These are phyloP conservation scores for Euclidia mi DNA, from an alignment of 2,888 invertebrate species.

Conservation along the genomic window DNA sequence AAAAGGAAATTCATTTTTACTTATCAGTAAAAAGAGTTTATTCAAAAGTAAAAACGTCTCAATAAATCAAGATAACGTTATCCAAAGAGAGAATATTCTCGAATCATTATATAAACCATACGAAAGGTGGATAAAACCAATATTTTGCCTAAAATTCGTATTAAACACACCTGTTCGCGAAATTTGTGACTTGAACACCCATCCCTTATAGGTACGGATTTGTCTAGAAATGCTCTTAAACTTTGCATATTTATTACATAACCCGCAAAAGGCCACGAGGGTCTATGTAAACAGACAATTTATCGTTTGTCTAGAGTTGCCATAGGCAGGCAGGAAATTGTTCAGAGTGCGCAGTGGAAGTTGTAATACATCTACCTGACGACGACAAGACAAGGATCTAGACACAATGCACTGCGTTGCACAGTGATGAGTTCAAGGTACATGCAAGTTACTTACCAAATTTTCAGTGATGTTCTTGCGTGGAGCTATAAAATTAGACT, in stretches of 20 bases:
- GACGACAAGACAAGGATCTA: too few species aligned
- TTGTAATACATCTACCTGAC: too few species aligned
- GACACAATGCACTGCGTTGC: too few species aligned
- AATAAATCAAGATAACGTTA: constrained; percentile 39
- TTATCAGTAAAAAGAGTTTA: constrained; percentile 22
- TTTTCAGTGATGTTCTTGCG: too few species aligned
- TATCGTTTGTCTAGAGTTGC: too few species aligned
- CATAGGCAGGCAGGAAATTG: too few species aligned
- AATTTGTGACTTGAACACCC: constrained; percentile 74
- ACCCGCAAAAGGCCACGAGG: constrained; percentile 64
- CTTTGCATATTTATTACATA: constrained; percentile 84
- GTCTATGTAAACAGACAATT: constrained; percentile 62
- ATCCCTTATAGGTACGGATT: constrained; percentile 78
- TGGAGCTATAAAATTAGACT: too few species aligned
- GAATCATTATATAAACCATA: constrained; percentile 52
- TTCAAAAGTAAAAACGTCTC: constrained; percentile 9
- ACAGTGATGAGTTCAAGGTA: too few species aligned
- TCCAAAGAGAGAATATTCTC: constrained; percentile 36
- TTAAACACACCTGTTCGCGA: constrained; percentile 78
- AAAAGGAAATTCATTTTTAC: constrained; percentile 27
- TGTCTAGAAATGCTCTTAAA: constrained; percentile 80
- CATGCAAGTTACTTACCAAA: too few species aligned
- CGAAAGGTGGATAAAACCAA: constrained; percentile 59
- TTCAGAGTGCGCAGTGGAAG: too few species aligned
- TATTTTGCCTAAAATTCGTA: constrained; percentile 80